Percentiles rank a stretch among this genome's conserved stretches.
phyloP scores from a whole-genome alignment of 1,140 invertebrate species.

The Anastatus disparis region DNA sequence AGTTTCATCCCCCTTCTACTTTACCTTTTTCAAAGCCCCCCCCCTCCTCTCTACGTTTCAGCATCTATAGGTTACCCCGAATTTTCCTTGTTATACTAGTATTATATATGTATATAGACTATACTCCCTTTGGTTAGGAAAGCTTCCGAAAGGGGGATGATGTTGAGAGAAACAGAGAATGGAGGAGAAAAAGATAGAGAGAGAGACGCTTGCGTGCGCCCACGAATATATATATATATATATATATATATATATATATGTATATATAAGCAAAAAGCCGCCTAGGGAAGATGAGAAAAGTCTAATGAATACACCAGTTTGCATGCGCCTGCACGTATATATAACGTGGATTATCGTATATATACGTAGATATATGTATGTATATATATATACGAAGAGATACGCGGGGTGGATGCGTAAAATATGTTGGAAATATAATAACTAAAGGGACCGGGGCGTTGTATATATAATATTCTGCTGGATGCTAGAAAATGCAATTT shows the following conservation, averaged over 20 bases:
- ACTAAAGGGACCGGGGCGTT: too few relatives aligned
- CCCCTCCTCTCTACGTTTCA: too few relatives aligned
- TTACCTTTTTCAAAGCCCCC: too few relatives aligned
- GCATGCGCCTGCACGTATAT: slow-evolving; percentile 33
- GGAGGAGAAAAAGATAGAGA: not conserved
- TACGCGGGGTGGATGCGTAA: slow-evolving; percentile 14
- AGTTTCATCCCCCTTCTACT: too few relatives aligned
- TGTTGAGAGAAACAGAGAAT: not conserved
- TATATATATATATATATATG: too few relatives aligned
- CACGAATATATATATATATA: slow-evolving; percentile 5
- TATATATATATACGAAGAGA: not conserved
- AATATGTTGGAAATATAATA: slow-evolving; percentile 35
- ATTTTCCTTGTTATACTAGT: too few relatives aligned
- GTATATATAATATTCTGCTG: slow-evolving; percentile 27
- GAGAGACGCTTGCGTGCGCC: not conserved
- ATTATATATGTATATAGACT: too few relatives aligned
- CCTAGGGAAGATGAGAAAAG: slow-evolving; percentile 33
- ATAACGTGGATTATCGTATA: not conserved
- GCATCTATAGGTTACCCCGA: too few relatives aligned
- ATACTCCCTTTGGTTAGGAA: too few relatives aligned
- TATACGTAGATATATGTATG: not conserved
- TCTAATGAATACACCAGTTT: slow-evolving; percentile 35
- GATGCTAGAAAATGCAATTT: slow-evolving; percentile 16
- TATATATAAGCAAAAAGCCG: not conserved
- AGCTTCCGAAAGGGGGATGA: too few relatives aligned